phyloP scores from a whole-genome alignment of 1,140 invertebrate genomes.

The Drosophila nigrodunni region DNA sequence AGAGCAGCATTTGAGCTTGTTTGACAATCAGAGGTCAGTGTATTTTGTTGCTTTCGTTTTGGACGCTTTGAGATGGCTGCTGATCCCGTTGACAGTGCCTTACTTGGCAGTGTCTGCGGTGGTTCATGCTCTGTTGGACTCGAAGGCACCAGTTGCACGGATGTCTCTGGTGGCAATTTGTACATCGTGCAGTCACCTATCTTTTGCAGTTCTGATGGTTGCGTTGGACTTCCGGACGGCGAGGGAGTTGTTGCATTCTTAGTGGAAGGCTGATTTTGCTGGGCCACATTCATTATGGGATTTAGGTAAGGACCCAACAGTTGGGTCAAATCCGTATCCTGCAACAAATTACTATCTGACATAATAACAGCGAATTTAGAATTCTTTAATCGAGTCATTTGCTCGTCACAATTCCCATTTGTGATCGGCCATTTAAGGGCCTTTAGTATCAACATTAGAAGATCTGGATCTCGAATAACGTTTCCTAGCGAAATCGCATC shows the following conservation, averaged over 20 bases:
- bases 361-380: constrained; percentile 78
- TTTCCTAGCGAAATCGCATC: constrained; percentile 74
- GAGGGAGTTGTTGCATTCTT: neutral
- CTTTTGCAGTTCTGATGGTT: constrained; percentile 28
- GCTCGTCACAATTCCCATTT: constrained; percentile 62
- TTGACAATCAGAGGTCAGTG: neutral
- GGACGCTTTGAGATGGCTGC: constrained; percentile 35
- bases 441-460: constrained; percentile 80
- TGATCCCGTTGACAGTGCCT: neutral
- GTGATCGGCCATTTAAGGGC: constrained; percentile 80
- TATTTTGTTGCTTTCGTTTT: constrained; percentile 38
- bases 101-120: constrained; percentile 9
- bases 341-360: constrained; percentile 76
- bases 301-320: constrained; percentile 73
- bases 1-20: constrained; percentile 51
- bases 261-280: constrained; percentile 35
- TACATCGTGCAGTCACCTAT: constrained; percentile 72
- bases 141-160: constrained; percentile 78
- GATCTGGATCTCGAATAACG: constrained; percentile 75
- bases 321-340: constrained; percentile 81
- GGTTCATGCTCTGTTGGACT: constrained; percentile 68
- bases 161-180: constrained; percentile 80
- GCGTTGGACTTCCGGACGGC: constrained; percentile 31
- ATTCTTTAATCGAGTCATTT: constrained; percentile 74
- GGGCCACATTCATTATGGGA: constrained; percentile 63